These are phyloP conservation scores for Saturnia pavonia DNA, from an alignment of 2,888 invertebrate species.

Conservation along the genomic window DNA sequence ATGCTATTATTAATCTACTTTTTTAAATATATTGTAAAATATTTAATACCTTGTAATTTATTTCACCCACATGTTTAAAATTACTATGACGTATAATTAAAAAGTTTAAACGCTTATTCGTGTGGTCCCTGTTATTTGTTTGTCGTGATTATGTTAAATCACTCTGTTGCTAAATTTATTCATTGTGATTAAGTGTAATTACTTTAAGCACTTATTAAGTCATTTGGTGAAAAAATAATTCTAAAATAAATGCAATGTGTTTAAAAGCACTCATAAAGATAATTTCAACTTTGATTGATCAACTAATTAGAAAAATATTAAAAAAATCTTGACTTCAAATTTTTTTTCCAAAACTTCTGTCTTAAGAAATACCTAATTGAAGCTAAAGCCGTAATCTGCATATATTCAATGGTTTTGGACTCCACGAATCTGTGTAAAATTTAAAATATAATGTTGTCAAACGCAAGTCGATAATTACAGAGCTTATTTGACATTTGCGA, in stretches of 20 bases:
- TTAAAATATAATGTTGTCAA: conserved; percentile 41
- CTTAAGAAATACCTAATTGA: no score
- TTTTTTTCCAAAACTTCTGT: no score
- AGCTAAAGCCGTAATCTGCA: no score
- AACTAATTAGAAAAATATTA: no score
- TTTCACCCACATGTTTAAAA: neutral
- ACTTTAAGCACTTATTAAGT: neutral
- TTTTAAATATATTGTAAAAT: neutral
- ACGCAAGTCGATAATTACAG: conserved; percentile 58
- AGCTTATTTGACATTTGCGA: conserved; percentile 37
- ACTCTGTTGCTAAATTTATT: neutral
- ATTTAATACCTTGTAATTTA: neutral
- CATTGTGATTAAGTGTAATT: neutral
- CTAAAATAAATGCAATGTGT: neutral
- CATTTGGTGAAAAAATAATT: neutral
- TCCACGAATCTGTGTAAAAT: neutral
- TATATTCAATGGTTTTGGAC: neutral
- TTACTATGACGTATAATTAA: neutral
- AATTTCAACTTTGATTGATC: neutral
- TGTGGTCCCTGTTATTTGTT: neutral
- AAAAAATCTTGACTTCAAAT: no score
- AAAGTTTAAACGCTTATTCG: neutral
- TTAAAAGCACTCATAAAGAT: neutral
- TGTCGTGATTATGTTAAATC: neutral
- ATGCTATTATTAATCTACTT: no score